Conservation (phyloP, 2,888 invertebrate species). For the Ennomos fuscantarius region DNA sequence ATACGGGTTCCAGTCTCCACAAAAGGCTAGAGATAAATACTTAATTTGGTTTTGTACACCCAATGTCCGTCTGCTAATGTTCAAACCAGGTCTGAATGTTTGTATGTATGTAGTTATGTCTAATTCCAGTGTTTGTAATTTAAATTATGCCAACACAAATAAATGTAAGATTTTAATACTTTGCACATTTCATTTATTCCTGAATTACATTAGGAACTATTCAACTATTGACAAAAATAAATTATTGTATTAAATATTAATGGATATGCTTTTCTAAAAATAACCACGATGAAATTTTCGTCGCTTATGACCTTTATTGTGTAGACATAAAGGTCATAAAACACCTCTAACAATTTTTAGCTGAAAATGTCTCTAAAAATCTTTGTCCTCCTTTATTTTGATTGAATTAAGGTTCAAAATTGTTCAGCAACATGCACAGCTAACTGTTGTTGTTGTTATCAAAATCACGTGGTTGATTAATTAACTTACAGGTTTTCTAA, state of each 20-base stretch:
- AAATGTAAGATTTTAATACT: slow-evolving; percentile 75
- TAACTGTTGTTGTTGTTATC: not conserved
- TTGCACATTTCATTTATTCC: slow-evolving; percentile 70
- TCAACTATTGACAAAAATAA: slow-evolving; percentile 48
- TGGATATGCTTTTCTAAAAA: slow-evolving; percentile 32
- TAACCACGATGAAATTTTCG: slow-evolving; percentile 9
- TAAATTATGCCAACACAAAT: slow-evolving; percentile 68
- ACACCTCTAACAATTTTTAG: not conserved
- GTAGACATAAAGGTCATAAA: slow-evolving; percentile 9
- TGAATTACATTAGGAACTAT: slow-evolving; percentile 46
- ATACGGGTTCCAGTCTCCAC: slow-evolving; percentile 58
- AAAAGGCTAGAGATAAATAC: slow-evolving; percentile 44
- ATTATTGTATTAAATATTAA: slow-evolving; percentile 35
- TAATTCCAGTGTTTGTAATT: slow-evolving; percentile 71
- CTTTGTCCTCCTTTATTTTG: not conserved
- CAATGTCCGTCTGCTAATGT: slow-evolving; percentile 69
- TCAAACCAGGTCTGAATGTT: slow-evolving; percentile 71
- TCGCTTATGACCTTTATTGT: slow-evolving; percentile 13
- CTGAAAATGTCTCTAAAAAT: slow-evolving; percentile 6
- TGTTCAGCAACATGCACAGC: slow-evolving; percentile 16
- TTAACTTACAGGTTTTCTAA: slow-evolving; percentile 69
- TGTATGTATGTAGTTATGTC: slow-evolving; percentile 70
- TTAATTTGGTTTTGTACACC: slow-evolving; percentile 51
- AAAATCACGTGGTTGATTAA: slow-evolving; percentile 48
- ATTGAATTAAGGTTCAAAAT: slow-evolving; percentile 1